Base-by-base conservation (phyloP, 2,797 vertebrate species). In the Pogoniulus pusillus region DNA sequence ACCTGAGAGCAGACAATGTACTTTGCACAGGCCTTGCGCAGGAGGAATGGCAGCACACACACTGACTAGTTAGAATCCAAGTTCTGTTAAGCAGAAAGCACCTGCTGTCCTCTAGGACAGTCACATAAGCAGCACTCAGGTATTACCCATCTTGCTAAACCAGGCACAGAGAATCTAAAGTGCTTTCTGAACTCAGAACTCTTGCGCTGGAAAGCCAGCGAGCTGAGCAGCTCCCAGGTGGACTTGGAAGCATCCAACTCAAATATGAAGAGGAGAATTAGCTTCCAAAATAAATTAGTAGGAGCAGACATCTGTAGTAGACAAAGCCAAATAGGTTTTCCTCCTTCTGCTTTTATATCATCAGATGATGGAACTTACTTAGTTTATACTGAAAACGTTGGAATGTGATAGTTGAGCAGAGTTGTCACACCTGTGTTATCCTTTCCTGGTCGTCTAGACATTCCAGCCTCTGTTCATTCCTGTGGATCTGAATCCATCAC, bases 381-480 rank as follows among this genome's bases (percentile, higher is more conserved):
- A 78, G 91, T 92, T 96, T 96, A 85, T 91, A 92, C 64, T 92
- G 85, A 91, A 89, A 95, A 91, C 78, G 53, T 93, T 96, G 95
- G 91, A 93, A 96, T 95, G 94, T 86, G 92, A 91, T 92, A 93
- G 88, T 85, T 7, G 3, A 91, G 85, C 73, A 83, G 82, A 95
- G 63, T 87, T 94, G 90, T 95, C 92, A 81, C 94, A 95, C 94
- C 94, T 95, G 94, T 95, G 94, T 95, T 95, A 94, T 94, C 91
- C 92, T 95, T 95, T 94, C 82, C 91, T 92, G 70, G 83, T 94
- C 5, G 93, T 95, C 95, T 95, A 93, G 95, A 95, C 95, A 93
- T 95, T 95, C 90, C 93, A 95, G 70, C 85, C 63, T 94, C 73
- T 5, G 5, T 93, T 95, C 85, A 87, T 93, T 95, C 93, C 92